Evolutionary conservation across 2,888 invertebrate species (phyloP).

Genomic region (Plagiodera versicolora): DNA sequence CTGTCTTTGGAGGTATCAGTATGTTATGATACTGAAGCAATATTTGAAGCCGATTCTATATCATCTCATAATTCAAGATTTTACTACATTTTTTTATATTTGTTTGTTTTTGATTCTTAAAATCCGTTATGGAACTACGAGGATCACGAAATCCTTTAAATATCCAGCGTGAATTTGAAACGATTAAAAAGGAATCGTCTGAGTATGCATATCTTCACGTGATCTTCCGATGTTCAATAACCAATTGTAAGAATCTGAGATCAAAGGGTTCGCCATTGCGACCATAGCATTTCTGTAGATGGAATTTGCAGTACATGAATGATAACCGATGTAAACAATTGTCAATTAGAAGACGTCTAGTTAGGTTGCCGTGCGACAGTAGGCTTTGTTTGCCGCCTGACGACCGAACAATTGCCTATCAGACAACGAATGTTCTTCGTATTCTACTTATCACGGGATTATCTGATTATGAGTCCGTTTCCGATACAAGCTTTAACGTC

Average conservation of each 20-base stretch:
- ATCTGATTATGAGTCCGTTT: constrained; percentile 39
- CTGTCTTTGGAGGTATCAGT: no score
- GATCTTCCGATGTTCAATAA: not conserved
- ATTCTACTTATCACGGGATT: constrained; percentile 49
- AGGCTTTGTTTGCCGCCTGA: constrained; percentile 50
- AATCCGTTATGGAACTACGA: no score
- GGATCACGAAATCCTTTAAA: no score
- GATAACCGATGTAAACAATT: constrained; percentile 56
- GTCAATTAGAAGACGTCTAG: constrained; percentile 55
- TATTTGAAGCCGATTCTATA: no score
- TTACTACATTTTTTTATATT: no score
- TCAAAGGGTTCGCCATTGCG: constrained; percentile 29
- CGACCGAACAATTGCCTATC: constrained; percentile 51
- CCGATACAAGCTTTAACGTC: constrained; percentile 21
- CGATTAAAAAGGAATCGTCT: not conserved
- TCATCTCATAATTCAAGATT: no score
- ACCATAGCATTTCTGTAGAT: constrained; percentile 49
- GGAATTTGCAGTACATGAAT: constrained; percentile 56
- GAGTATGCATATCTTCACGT: not conserved
- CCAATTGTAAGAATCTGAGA: not conserved
- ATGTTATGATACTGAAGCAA: no score
- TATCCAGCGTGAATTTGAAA: no score
- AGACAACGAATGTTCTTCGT: constrained; percentile 50
- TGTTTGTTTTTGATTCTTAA: no score
- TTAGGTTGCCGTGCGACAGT: constrained; percentile 53